These are phyloP conservation scores for Eupithecia inturbata DNA, from an alignment of 2,888 invertebrate genomes.

Conservation along the genomic window DNA sequence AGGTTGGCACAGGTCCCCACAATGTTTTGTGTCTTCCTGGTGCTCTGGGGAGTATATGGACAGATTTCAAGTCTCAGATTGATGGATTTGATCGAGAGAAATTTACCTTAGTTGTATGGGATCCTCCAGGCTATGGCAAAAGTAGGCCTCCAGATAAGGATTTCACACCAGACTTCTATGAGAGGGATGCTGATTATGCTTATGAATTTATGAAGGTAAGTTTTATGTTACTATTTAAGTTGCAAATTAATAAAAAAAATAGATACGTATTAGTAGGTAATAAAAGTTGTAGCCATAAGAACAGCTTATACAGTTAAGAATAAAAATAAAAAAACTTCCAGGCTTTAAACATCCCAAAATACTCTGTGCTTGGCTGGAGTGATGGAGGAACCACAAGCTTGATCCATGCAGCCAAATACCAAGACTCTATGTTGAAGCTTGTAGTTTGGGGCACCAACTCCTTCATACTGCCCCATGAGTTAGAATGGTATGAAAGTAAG, in stretches of 20 bases:
- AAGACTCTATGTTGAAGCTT: slow-evolving; percentile 87
- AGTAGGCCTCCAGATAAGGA: slow-evolving; percentile 90
- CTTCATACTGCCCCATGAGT: slow-evolving; percentile 88
- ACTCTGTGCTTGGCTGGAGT: slow-evolving; percentile 94
- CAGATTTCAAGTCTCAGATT: slow-evolving; percentile 92
- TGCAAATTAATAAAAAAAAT: background rate
- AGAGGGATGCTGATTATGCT: slow-evolving; percentile 89
- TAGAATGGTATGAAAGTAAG: slow-evolving; percentile 61
- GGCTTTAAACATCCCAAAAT: slow-evolving; percentile 86
- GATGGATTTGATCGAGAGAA: slow-evolving; percentile 85
- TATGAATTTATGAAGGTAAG: slow-evolving; percentile 88
- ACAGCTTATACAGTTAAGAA: background rate
- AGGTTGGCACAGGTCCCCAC: slow-evolving; percentile 85
- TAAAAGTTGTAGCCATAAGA: background rate
- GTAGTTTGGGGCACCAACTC: slow-evolving; percentile 92
- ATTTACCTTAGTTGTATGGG: slow-evolving; percentile 89
- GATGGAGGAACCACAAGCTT: slow-evolving; percentile 93
- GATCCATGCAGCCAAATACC: slow-evolving; percentile 89
- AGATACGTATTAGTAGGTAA: background rate
- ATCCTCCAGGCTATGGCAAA: slow-evolving; percentile 94
- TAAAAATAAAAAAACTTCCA: slow-evolving; percentile 53
- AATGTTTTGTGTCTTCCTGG: slow-evolving; percentile 90
- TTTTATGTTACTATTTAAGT: background rate
- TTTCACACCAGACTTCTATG: slow-evolving; percentile 88
- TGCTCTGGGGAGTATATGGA: slow-evolving; percentile 91